phyloP scores from a whole-genome alignment of 2,797 vertebrate species.

The Acropternis orthonyx region DNA sequence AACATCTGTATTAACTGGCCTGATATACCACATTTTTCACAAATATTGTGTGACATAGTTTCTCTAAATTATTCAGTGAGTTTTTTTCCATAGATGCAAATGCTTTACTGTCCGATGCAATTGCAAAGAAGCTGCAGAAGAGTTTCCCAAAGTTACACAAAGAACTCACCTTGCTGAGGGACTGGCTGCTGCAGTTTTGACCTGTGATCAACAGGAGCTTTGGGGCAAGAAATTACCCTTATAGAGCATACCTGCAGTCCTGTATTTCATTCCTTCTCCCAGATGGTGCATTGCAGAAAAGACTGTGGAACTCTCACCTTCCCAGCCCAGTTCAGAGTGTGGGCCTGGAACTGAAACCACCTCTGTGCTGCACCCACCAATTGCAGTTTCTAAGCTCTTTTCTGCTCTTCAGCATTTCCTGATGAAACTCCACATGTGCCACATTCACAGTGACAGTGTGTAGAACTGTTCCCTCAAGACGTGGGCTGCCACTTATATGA shows the following conservation, averaged over 20 bases:
- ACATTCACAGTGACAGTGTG: conserved; percentile 32
- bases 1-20: not conserved
- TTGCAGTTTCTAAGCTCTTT: not conserved
- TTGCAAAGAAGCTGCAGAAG: not conserved
- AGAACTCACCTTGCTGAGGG: not conserved
- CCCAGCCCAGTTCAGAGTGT: not conserved
- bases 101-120: not conserved
- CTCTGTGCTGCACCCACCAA: not conserved
- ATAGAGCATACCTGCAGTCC: not conserved
- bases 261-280: not conserved
- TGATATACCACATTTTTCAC: not conserved
- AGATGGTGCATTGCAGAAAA: not conserved
- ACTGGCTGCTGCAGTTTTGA: not conserved
- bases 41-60: not conserved
- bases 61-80: not conserved
- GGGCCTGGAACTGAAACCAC: not conserved
- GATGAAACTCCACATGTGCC: not conserved
- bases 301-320: not conserved
- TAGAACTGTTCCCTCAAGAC: conserved; percentile 31
- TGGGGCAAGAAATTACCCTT: not conserved
- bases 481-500: conserved; percentile 35
- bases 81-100: not conserved
- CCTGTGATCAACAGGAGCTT: not conserved
- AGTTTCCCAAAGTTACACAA: not conserved
- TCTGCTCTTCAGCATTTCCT: not conserved